These are phyloP conservation scores for Saxidomus purpurata DNA, from an alignment of 1,140 invertebrate genomes.

Conservation along the genomic window DNA sequence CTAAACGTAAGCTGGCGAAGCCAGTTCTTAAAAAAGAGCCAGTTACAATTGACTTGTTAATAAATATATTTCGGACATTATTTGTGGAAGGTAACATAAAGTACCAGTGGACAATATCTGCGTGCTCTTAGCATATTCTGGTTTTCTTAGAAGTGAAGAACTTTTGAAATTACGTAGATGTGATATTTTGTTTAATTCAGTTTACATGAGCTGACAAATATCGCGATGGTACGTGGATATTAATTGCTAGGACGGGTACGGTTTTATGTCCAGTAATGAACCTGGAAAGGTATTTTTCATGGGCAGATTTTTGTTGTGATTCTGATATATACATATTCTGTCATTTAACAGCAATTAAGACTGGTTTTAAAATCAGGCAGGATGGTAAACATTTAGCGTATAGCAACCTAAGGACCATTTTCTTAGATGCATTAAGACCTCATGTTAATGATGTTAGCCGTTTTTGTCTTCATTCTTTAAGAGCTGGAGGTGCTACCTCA, in stretches of 20 bases:
- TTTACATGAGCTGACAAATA: constrained; percentile 45
- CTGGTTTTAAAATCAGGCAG: too few species aligned
- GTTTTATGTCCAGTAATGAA: constrained; percentile 29
- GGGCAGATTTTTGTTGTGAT: neutral
- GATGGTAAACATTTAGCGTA: too few species aligned
- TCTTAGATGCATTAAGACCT: too few species aligned
- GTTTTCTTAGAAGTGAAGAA: neutral
- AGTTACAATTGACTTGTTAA: constrained; percentile 7
- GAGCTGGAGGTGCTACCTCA: too few species aligned
- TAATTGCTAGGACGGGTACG: constrained; percentile 31
- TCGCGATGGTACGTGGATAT: constrained; percentile 9
- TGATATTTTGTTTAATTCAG: neutral
- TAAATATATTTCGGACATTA: neutral
- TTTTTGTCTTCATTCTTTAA: too few species aligned
- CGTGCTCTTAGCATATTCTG: neutral
- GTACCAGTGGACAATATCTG: neutral
- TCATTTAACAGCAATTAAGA: too few species aligned
- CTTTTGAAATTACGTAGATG: neutral
- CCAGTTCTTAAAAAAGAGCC: constrained; percentile 32
- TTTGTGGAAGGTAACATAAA: neutral
- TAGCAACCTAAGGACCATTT: too few species aligned
- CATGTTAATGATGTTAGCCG: too few species aligned
- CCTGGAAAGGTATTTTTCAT: neutral
- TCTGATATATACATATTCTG: too few species aligned
- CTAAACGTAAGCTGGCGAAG: constrained; percentile 10